Evolutionary conservation across 2,113 vertebrate genomes (phyloP).

Genomic region (Marmota monax): DNA sequence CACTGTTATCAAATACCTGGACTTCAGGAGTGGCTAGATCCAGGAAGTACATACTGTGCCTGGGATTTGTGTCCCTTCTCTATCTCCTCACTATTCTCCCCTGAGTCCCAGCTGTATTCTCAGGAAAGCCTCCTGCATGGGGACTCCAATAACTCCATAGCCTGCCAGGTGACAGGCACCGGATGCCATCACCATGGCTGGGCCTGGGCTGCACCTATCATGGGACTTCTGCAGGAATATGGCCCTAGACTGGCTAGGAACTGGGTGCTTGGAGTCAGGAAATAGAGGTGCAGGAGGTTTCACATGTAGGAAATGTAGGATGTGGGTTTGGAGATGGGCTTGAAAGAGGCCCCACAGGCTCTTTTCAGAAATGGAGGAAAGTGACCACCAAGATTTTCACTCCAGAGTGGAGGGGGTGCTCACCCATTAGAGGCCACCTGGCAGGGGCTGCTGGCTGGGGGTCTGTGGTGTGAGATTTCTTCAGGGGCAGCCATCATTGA

Average conservation of each 20-base stretch:
- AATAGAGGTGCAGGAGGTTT: background rate
- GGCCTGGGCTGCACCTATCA: background rate
- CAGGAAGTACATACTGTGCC: background rate
- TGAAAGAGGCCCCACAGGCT: background rate
- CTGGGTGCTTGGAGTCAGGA: background rate
- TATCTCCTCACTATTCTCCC: background rate
- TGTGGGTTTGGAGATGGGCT: background rate
- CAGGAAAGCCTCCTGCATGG: background rate
- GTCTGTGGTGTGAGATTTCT: background rate
- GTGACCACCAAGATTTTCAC: background rate
- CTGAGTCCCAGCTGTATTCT: background rate
- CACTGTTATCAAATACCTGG: rapidly evolving
- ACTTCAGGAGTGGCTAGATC: background rate
- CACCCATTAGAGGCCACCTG: too few species aligned
- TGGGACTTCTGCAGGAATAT: background rate
- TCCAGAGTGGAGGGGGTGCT: background rate
- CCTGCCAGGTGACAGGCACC: background rate
- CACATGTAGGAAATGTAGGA: background rate
- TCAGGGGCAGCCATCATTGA: background rate
- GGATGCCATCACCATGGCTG: rapidly evolving
- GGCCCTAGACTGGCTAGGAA: background rate
- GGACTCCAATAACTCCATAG: background rate
- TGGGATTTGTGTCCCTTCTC: background rate
- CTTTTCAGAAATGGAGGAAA: background rate
- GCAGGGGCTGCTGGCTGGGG: background rate